Conservation (phyloP, 2,888 invertebrate genomes). For the Matsumyia berberina region DNA sequence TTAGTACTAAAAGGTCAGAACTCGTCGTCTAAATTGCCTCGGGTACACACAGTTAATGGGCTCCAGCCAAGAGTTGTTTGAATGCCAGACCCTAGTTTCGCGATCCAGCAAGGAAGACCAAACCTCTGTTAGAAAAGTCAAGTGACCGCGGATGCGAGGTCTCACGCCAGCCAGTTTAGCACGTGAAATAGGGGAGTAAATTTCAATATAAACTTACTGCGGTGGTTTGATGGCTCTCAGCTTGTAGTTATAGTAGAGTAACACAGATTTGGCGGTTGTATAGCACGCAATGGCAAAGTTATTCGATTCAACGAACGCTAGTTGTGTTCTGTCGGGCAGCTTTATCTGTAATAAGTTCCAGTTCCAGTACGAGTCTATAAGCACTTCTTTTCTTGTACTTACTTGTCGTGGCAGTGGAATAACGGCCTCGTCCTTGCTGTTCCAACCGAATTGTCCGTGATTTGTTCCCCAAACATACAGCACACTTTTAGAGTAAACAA, state of each 20-base stretch:
- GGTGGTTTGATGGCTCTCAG: constrained; percentile 81
- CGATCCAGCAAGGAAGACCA: no score
- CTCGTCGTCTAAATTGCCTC: no score
- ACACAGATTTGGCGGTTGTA: constrained; percentile 79
- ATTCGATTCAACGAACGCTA: constrained; percentile 83
- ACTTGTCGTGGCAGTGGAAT: constrained; percentile 80
- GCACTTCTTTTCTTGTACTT: constrained; percentile 30
- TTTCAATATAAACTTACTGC: constrained; percentile 81
- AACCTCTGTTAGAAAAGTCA: no score
- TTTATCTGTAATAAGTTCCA: constrained; percentile 78
- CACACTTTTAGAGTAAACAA: constrained; percentile 87
- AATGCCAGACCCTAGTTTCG: no score
- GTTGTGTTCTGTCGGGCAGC: constrained; percentile 78
- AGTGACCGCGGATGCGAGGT: no score
- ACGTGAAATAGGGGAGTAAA: no score
- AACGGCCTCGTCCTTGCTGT: constrained; percentile 77
- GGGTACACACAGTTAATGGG: no score
- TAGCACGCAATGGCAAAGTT: constrained; percentile 82
- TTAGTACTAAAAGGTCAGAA: no score
- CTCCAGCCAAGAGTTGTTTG: no score
- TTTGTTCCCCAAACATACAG: constrained; percentile 93
- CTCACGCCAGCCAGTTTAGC: no score
- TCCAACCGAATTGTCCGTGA: constrained; percentile 90
- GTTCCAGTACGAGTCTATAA: not conserved
- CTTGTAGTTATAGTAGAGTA: constrained; percentile 81